phyloP scores from a whole-genome alignment of 2,888 invertebrate genomes.

The Calephelis perditalis region DNA sequence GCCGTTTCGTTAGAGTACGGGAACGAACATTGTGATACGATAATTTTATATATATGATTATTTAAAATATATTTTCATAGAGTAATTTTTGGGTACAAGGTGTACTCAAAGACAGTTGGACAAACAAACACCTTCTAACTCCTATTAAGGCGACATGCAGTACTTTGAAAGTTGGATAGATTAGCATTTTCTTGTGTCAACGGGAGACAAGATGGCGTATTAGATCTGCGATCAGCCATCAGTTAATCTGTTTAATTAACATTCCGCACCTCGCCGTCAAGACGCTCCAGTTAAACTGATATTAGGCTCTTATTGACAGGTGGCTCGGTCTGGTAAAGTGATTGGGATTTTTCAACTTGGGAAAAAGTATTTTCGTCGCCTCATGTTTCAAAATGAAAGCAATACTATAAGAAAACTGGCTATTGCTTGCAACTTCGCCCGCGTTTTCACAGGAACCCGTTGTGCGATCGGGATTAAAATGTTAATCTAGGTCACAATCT shows the following conservation, averaged over 20 bases:
- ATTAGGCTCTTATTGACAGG: conserved; percentile 28
- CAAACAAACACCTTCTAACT: too few relatives aligned
- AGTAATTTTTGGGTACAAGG: too few relatives aligned
- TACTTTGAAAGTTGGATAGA: background rate
- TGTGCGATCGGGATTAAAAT: too few relatives aligned
- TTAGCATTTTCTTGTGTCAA: conserved; percentile 9
- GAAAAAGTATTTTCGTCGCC: background rate
- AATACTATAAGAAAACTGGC: too few relatives aligned
- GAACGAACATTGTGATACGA: too few relatives aligned
- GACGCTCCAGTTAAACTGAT: conserved; percentile 45
- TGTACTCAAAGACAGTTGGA: background rate
- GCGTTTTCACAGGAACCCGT: too few relatives aligned
- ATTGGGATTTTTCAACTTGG: background rate
- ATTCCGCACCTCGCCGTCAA: conserved; percentile 62
- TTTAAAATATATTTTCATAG: too few relatives aligned
- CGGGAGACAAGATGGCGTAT: conserved; percentile 30
- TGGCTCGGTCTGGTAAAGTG: conserved; percentile 16
- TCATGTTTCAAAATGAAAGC: too few relatives aligned
- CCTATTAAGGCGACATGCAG: background rate
- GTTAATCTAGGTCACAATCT: too few relatives aligned
- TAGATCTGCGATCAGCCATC: conserved; percentile 38
- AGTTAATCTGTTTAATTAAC: conserved; percentile 62
- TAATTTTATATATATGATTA: too few relatives aligned
- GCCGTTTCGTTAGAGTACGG: too few relatives aligned
- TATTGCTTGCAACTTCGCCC: too few relatives aligned